Conservation (phyloP, 2,797 vertebrate genomes). For the Parauchenoglanis punctatus region DNA sequence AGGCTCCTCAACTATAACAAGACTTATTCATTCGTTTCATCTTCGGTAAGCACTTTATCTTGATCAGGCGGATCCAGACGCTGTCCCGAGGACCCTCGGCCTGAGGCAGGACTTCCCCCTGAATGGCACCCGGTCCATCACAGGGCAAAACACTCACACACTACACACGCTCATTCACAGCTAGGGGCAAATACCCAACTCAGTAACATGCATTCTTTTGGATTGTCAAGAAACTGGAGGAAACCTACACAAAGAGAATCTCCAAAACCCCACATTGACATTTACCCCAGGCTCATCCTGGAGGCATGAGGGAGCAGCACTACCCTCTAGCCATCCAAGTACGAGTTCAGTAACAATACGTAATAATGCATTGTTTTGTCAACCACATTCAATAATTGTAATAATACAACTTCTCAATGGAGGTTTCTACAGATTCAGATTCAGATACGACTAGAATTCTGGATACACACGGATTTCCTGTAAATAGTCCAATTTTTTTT, state of each 20-base stretch:
- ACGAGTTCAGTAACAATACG: too few species aligned
- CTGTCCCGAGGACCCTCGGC: neutral
- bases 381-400: neutral
- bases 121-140: neutral
- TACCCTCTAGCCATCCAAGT: neutral
- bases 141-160: neutral
- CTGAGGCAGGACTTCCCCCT: neutral
- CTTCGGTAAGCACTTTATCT: neutral
- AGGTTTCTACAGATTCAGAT: neutral
- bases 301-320: neutral
- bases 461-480: neutral
- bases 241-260: neutral
- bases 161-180: neutral
- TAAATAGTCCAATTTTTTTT: neutral
- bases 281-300: neutral
- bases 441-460: neutral
- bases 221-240: neutral
- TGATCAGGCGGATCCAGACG: neutral
- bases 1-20: neutral
- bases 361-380: neutral
- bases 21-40: neutral
- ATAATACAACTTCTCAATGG: neutral
- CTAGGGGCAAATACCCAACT: neutral
- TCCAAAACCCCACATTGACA: neutral
- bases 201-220: neutral